Evolutionary conservation across 1,140 invertebrate species (phyloP), one percentile per base, ranked within the genome.

Genomic region (Heliothis subflexa): DNA sequence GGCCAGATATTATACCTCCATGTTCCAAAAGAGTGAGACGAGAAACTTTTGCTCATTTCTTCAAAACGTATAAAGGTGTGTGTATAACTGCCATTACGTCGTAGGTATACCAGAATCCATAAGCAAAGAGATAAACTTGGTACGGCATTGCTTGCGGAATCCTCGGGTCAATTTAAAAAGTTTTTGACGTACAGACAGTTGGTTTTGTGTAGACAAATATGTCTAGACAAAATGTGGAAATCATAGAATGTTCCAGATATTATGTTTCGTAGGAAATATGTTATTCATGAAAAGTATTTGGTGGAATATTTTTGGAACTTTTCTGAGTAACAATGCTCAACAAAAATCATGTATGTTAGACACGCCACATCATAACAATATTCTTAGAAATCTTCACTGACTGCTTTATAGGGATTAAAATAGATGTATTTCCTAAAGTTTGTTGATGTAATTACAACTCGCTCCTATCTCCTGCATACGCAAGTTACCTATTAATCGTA

Each of bases 151-250:
- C 47, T 45, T 33, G 16, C 59, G 21, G 73, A 64, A 52, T 64
- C 59, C 25, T 11, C 14, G 45, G 47, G 59, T 64, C 73, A 64
- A 64, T 75, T 75, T 75, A 64, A 75, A 45, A 75, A 75, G 14
- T 50, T 75, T 73, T 62, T 75, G 73, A 75, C 47, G 47, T 75
- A 61, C 25, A 50, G 73, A 62, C 59, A 62, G 59, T 13, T 18
- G 25, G 54, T 59, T 14, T 59, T 45, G 45, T 70, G 45, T 50
- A 59, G 40, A 73, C 33, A 59, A 59, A 47, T 70, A 70, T n/a
- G 68, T 61, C 71, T 61, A 50, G 55, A 28, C 55, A 28, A 47
- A 55, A 21, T 47, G 40, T 47, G n/a, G 16, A 10, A 12, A 4
- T 25, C 55, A 57, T 57, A 59, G 11, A 13, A 59, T 21, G 21